phyloP scores from a whole-genome alignment of 2,888 invertebrate genomes.

The Unio pictorum region DNA sequence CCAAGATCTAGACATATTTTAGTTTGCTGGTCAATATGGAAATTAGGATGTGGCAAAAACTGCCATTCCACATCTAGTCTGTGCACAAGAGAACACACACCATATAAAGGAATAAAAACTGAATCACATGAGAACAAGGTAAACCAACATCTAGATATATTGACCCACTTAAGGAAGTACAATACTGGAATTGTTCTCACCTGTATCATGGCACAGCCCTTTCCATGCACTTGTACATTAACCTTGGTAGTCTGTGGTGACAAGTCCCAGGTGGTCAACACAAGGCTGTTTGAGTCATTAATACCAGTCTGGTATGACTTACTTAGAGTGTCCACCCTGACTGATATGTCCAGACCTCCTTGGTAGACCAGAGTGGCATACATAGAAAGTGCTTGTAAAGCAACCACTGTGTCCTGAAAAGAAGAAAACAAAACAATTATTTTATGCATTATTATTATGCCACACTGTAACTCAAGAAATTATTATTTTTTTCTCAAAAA shows the following conservation, averaged over 20 bases:
- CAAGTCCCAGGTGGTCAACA: conserved; percentile 18
- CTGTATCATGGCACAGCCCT: conserved; percentile 65
- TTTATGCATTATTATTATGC: neutral
- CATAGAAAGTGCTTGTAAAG: conserved; percentile 68
- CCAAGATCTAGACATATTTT: too few species aligned
- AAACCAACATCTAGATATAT: too few species aligned
- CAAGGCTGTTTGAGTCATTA: conserved; percentile 9
- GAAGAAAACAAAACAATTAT: neutral
- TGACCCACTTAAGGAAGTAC: too few species aligned
- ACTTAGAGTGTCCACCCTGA: conserved; percentile 18
- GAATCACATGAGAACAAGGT: too few species aligned
- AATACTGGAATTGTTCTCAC: conserved; percentile 22
- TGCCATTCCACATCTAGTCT: too few species aligned
- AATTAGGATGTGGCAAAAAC: too few species aligned
- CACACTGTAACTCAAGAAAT: too few species aligned
- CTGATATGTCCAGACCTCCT: conserved; percentile 24
- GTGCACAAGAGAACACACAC: too few species aligned
- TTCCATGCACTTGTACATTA: conserved; percentile 33
- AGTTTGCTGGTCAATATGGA: too few species aligned
- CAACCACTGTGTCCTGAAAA: conserved; percentile 71
- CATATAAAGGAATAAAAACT: too few species aligned
- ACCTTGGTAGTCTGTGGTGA: conserved; percentile 13
- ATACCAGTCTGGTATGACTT: conserved; percentile 16
- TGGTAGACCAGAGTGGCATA: conserved; percentile 52
- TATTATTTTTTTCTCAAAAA: too few species aligned